Evolutionary conservation across 1,140 invertebrate genomes (phyloP), one percentile per base, ranked within the genome.

Genomic region (Batillaria attramentaria): DNA sequence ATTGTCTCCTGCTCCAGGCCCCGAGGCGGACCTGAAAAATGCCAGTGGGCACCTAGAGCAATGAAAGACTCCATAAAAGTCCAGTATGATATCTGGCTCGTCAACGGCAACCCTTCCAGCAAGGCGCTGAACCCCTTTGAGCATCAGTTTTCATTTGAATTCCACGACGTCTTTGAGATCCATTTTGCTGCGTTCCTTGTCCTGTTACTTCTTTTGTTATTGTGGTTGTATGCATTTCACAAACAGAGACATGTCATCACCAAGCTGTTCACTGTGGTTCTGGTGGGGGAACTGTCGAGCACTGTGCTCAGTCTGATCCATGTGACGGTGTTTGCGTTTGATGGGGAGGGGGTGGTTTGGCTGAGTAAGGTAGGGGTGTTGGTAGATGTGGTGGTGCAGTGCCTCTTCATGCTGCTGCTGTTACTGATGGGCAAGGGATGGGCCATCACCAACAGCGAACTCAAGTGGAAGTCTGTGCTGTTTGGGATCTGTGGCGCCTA

Each of bases 71-170:
- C 90, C 39, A 83, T 91, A 46, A 91, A 92, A 77, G 90, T 98
- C 24, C 91, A 96, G 54, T 99, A 99, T 91, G 96, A 99, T 90
- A 95, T 99, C 79, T 98, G 97, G 95, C 92, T 99, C 37, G 97
- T 99, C 0, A 99, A 99, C 93, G 97, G 97, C 60, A 96, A 97
- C 91, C 97, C 98, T 0, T 94, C 94, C 81, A 85, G 82, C 13
- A 90, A 89, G 79, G 84, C 89, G 31, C 81, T 87, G 2, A 97
- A 96, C 90, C 95, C 95, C 78, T 93, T 99, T 84, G 94, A 96
- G 79, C 97, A 97, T 92, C 97, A 99, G 90, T 99, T 98, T 90
- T 98, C 97, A 3, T 99, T 98, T 92, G 97, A 99, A 90, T 87
- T 92, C 68, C 91, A 94, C 91, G 97, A 98, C 89, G 96, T 97